phyloP scores from a whole-genome alignment of 2,888 invertebrate genomes.

The Nomada goodeniana region DNA sequence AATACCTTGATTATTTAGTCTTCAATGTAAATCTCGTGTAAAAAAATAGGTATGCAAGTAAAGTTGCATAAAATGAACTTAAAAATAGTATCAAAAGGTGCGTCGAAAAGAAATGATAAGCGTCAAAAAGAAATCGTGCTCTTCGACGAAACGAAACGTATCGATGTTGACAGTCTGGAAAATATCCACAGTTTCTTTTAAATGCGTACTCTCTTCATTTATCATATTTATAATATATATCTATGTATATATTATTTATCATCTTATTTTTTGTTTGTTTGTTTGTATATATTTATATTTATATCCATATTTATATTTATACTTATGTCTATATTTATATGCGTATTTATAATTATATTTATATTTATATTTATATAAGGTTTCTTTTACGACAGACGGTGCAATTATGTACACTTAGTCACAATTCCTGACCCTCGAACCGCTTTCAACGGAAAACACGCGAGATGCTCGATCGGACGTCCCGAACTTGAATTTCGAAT shows the following conservation, averaged over 20 bases:
- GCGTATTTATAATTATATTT: constrained; percentile 67
- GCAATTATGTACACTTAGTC: constrained; percentile 83
- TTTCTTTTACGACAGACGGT: constrained; percentile 80
- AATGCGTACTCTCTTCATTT: constrained; percentile 65
- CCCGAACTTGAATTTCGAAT: neutral
- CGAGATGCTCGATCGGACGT: constrained; percentile 9
- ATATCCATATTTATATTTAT: constrained; percentile 71
- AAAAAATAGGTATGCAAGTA: constrained; percentile 45
- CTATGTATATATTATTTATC: constrained; percentile 68
- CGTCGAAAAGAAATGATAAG: constrained; percentile 47
- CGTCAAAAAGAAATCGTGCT: constrained; percentile 31
- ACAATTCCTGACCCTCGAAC: constrained; percentile 79
- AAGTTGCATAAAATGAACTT: constrained; percentile 29
- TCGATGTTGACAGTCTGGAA: constrained; percentile 71
- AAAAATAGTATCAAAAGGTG: constrained; percentile 52
- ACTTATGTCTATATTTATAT: constrained; percentile 66
- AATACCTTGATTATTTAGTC: constrained; percentile 38
- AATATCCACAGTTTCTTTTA: constrained; percentile 72
- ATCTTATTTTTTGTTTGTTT: constrained; percentile 58
- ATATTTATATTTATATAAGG: constrained; percentile 73
- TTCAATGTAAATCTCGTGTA: constrained; percentile 59
- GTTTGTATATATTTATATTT: constrained; percentile 68
- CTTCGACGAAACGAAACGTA: constrained; percentile 42
- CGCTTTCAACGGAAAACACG: constrained; percentile 47
- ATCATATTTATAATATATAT: constrained; percentile 72